Base-by-base conservation (phyloP, 2,797 vertebrate species). In the Knipowitschia caucasica region DNA sequence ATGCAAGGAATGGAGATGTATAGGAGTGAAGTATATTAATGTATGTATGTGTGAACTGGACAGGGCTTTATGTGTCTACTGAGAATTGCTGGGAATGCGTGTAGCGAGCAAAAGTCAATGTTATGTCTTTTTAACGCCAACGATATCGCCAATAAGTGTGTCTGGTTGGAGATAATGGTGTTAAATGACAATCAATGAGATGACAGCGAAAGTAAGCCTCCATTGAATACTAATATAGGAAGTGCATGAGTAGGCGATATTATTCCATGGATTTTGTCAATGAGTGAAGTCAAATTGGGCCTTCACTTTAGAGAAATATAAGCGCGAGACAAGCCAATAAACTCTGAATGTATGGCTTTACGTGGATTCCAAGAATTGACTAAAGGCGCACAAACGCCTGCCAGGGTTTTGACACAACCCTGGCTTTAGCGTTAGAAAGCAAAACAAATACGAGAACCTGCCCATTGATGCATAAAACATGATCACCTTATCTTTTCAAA, bases 311-410 rank as follows among this genome's bases (percentile, higher is more conserved):
- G 15, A 20, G 35, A 10, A 67, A 72, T n/a, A 75, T 63, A 43
- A 27, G 57, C 26, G 59, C 56, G 65, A 50, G 33, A 56, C 25
- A 66, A 71, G 76, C 82, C 84, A 82, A 79, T 82, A 82, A 80
- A 56, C 42, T 12, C 50, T 35, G 63, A 60, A 66, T 58, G 42
- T 12, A 25, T 6, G 11, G 11, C 12, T 0, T n/a, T n/a, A n/a
- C 3, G 31, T 5, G 36, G 9, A 11, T 15, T 36, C 35, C 35
- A 39, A 39, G 36, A 38, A 18, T 38, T 38, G 17, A 39, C 36
- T 39, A 39, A 10, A 20, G 7, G 17, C 8, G 5, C 8, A 20
- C 54, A 43, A 23, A 43, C 7, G 21, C 27, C 52, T 56, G 75
- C 49, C 49, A 24, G 21, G 8, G 17, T 26, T 44, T 29, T 69